Conservation (phyloP, 2,797 vertebrate genomes). For the Periparus ater region DNA sequence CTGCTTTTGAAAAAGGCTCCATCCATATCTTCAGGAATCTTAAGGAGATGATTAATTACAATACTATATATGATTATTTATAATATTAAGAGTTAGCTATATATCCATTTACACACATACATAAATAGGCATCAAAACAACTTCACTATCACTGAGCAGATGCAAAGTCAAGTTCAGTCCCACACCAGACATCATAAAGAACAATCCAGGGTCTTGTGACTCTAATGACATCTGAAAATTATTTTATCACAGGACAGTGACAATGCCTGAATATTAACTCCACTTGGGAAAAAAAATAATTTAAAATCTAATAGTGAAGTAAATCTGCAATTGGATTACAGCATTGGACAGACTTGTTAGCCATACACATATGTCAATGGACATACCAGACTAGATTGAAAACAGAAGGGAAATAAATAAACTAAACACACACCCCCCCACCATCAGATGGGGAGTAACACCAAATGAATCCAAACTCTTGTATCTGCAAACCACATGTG, state of each 20-base stretch:
- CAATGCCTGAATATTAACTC: background rate
- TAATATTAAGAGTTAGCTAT: background rate
- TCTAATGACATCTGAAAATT: background rate
- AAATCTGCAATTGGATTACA: background rate
- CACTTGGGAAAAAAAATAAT: background rate
- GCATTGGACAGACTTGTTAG: background rate
- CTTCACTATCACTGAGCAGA: background rate
- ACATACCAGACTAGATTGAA: background rate
- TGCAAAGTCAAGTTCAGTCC: background rate
- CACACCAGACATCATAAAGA: background rate
- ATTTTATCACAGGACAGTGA: background rate
- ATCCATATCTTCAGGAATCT: background rate
- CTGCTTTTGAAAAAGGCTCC: background rate
- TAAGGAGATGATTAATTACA: background rate
- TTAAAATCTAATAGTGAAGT: background rate
- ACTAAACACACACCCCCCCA: background rate
- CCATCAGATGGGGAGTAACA: background rate
- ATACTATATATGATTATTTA: background rate
- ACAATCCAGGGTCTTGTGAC: background rate
- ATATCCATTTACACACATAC: background rate
- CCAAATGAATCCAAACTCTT: background rate
- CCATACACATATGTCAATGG: background rate
- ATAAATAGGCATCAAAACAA: background rate
- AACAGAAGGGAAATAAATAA: conserved; percentile 2
- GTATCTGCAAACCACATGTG: background rate